phyloP scores from a whole-genome alignment of 2,888 invertebrate genomes.

The Eupithecia inturbata region DNA sequence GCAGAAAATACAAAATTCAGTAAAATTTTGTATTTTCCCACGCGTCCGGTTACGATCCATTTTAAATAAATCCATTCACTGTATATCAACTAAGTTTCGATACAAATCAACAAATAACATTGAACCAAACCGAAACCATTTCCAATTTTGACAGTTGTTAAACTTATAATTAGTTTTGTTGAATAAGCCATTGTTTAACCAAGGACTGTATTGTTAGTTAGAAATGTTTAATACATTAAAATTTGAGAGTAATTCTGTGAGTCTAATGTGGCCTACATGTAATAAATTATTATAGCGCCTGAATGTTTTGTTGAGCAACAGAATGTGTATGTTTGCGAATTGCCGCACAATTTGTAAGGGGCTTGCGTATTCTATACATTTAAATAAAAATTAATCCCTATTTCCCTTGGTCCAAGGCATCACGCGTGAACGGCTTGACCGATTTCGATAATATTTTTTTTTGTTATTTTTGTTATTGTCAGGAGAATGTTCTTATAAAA shows the following conservation, averaged over 20 bases:
- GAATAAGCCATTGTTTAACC: not conserved
- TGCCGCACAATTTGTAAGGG: conserved; percentile 24
- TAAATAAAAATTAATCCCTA: no score
- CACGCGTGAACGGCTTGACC: no score
- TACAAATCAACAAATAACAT: not conserved
- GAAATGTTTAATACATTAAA: not conserved
- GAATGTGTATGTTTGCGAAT: conserved; percentile 13
- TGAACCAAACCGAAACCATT: conserved; percentile 22
- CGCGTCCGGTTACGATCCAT: not conserved
- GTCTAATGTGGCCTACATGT: not conserved
- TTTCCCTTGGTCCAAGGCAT: no score
- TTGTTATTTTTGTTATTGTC: no score
- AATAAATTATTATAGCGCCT: conserved; percentile 22
- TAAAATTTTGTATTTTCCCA: not conserved
- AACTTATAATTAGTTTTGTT: conserved; percentile 45
- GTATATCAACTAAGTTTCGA: not conserved
- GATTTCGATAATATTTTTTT: no score
- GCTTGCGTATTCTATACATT: not conserved
- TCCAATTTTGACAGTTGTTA: conserved; percentile 43
- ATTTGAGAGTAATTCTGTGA: not conserved
- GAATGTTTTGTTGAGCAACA: conserved; percentile 29
- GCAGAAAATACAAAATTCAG: not conserved
- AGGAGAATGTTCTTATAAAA: no score
- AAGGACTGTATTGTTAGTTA: not conserved
- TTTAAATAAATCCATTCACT: not conserved